Base-by-base conservation (phyloP, 23 tunicate species). In the Trididemnum clinides region DNA sequence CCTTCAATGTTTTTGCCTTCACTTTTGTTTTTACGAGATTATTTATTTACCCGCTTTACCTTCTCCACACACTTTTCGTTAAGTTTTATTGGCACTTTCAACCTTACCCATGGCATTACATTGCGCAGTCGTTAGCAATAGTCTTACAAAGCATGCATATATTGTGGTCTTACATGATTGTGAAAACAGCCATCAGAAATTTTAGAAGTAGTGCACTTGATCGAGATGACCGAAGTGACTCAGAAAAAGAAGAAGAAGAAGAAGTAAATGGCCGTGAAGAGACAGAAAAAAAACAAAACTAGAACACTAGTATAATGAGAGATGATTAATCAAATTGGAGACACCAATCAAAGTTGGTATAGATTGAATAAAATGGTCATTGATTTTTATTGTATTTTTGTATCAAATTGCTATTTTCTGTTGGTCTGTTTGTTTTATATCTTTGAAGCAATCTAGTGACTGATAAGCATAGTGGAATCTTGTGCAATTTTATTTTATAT, bases 111-210 rank as follows among this genome's bases (percentile, higher is more conserved):
- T 64, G 83, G 83, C 88, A 72, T 23, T 64, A 22, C 33, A 32
- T 91, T 30, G 87, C 72, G 37, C 82, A 88, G 37, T 34, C 33
- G 20, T 39, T 88, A 19, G 64, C 54, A 26, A 22, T 91, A 23
- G 88, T 66, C 6, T 49, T 91, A 21, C 92, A 80, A 49, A 6
- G 64, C 26, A 30, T 91, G 2, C 96, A 91, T 57, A 37, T 88
- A 0, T 82, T 88, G 26, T 91, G 96, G 96, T 82, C 87, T 57
- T 82, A 84, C 34, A 72, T 91, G 1, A 91, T 91, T 39, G 28
- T 88, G 31, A 75, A 84, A 51, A 91, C 88, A 92, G 92, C 92
- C 30, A 3, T 57, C 1, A 62, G 71, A 71, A 38, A 87, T 75
- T 2, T 88, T 2, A 89, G 22, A 28, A 50, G 57, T 21, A 66